Conservation (phyloP, 2,888 invertebrate species). For the Phorcus lineatus region DNA sequence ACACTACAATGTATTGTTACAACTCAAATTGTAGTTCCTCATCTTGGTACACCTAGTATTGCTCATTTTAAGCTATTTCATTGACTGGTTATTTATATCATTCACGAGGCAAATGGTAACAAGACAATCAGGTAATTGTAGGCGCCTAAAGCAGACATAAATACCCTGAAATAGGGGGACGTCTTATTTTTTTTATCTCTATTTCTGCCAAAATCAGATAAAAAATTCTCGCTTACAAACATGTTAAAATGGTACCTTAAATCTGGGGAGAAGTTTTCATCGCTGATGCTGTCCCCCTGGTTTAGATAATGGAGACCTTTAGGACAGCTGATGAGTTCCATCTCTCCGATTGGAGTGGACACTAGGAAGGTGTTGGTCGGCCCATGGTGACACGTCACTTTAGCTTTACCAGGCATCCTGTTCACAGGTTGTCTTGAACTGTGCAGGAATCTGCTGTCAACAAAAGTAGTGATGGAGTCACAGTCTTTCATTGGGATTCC, state of each 20-base stretch:
- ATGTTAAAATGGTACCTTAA: slow-evolving; percentile 38
- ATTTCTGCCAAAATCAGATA: not conserved
- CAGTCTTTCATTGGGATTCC: not conserved
- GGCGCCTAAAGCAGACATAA: no score
- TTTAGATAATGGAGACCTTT: slow-evolving; percentile 64
- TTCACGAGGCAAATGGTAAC: no score
- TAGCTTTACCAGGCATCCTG: slow-evolving; percentile 16
- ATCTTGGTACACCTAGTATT: no score
- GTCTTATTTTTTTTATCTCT: not conserved
- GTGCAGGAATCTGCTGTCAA: no score
- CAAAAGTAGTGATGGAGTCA: no score
- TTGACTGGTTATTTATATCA: no score
- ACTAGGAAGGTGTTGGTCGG: slow-evolving; percentile 66
- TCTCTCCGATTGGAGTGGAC: slow-evolving; percentile 64
- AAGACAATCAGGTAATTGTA: no score
- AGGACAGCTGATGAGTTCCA: slow-evolving; percentile 62
- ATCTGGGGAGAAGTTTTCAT: slow-evolving; percentile 59
- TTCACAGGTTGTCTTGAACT: not conserved
- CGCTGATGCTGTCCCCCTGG: slow-evolving; percentile 49
- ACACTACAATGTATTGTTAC: no score
- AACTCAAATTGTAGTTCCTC: no score
- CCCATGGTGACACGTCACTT: slow-evolving; percentile 57
- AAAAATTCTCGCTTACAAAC: not conserved
- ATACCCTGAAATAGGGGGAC: no score
- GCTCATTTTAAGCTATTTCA: no score